These are phyloP conservation scores for Callipepla squamata DNA, from an alignment of 2,113 vertebrate genomes.

Conservation along the genomic window DNA sequence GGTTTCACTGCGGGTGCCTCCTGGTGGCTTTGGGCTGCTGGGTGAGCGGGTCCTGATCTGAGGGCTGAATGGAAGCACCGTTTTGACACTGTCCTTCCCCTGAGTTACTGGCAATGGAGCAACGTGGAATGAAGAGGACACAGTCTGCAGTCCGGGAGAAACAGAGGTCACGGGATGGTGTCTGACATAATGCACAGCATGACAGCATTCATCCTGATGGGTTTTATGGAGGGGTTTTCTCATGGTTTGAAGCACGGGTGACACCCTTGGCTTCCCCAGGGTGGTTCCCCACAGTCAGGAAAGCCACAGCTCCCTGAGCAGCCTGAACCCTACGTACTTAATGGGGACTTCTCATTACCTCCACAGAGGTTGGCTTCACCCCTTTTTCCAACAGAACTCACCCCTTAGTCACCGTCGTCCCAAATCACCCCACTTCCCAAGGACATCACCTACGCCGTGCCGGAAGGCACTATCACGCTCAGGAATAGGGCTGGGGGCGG, in stretches of 20 bases:
- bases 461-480: background rate
- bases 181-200: background rate
- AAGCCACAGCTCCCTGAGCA: accelerated
- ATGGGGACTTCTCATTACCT: background rate
- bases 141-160: background rate
- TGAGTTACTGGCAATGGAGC: background rate
- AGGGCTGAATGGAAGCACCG: background rate
- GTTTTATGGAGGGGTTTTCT: background rate
- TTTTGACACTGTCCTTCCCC: background rate
- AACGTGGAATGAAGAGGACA: background rate
- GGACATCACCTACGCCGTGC: background rate
- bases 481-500: accelerated
- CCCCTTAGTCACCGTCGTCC: background rate
- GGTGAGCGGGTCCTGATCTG: background rate
- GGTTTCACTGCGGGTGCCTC: background rate
- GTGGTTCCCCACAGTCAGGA: accelerated
- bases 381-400: background rate
- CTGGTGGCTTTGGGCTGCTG: background rate
- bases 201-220: background rate
- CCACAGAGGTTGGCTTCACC: background rate
- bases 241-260: background rate
- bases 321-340: background rate
- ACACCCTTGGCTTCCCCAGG: background rate
- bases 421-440: accelerated
- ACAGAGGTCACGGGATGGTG: background rate